phyloP scores from a whole-genome alignment of 2,797 vertebrate genomes.

The Chaenodraco wilsoni region DNA sequence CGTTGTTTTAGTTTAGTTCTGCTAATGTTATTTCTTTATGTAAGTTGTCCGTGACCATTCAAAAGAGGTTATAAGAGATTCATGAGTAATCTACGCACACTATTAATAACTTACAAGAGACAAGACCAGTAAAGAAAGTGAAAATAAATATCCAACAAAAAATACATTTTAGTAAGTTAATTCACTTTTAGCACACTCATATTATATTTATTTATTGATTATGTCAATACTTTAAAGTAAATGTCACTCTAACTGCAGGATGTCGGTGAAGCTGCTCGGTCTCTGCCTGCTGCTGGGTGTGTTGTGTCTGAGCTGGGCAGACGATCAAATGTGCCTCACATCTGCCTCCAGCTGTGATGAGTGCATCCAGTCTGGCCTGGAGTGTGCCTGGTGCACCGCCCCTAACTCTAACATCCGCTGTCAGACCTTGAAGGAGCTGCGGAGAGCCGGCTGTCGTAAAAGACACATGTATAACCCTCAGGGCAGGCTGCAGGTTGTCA shows the following conservation, averaged over 20 bases:
- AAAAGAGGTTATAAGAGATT: neutral
- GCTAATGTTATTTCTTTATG: neutral
- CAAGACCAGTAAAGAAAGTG: too few species aligned
- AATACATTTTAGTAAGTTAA: neutral
- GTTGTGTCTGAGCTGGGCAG: slow-evolving; percentile 14
- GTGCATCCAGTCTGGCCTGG: slow-evolving; percentile 54
- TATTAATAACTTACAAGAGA: neutral
- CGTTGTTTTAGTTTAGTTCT: neutral
- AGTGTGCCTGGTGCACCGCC: slow-evolving; percentile 67
- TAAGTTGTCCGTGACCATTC: neutral
- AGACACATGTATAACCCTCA: slow-evolving; percentile 51
- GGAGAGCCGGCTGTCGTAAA: slow-evolving; percentile 27
- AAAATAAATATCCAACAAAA: neutral
- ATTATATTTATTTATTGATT: neutral
- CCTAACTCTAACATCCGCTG: slow-evolving; percentile 23
- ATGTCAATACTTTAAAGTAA: neutral
- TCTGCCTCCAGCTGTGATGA: slow-evolving; percentile 48
- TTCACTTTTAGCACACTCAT: too few species aligned
- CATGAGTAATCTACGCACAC: neutral
- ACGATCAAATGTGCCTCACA: slow-evolving; percentile 31
- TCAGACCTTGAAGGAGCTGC: slow-evolving; percentile 23
- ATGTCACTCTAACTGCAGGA: slow-evolving; percentile 41
- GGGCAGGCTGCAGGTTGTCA: slow-evolving; percentile 31
- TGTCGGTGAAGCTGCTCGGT: slow-evolving; percentile 49
- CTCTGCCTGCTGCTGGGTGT: slow-evolving; percentile 55